These are phyloP conservation scores for Chelonus formosanus DNA, from an alignment of 2,888 invertebrate genomes.

Conservation along the genomic window DNA sequence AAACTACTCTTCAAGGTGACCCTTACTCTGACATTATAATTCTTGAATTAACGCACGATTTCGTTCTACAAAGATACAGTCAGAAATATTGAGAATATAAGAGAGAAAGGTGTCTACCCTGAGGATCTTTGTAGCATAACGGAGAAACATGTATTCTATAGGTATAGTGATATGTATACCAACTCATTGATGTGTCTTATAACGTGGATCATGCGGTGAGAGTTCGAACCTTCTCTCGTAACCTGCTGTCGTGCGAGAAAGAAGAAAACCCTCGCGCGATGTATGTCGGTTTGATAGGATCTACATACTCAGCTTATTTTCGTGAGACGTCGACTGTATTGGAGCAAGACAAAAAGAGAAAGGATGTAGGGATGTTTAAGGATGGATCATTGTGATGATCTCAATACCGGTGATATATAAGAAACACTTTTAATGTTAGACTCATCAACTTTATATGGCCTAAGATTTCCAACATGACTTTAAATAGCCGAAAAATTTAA, in stretches of 20 bases:
- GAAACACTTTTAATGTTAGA: constrained; percentile 19
- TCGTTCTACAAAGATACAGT: background rate
- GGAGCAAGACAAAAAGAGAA: constrained; percentile 13
- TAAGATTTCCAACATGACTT: background rate
- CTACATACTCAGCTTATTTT: constrained; percentile 40
- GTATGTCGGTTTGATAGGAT: constrained; percentile 41
- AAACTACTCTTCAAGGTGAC: constrained; percentile 16
- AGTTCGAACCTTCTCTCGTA: constrained; percentile 18
- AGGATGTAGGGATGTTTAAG: constrained; percentile 28
- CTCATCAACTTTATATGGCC: constrained; percentile 6
- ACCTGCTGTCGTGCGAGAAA: constrained; percentile 19
- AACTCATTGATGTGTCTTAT: constrained; percentile 12
- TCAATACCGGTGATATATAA: constrained; percentile 6
- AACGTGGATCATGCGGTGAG: constrained; percentile 9
- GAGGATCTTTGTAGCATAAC: constrained; percentile 5
- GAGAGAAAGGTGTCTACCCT: constrained; percentile 10
- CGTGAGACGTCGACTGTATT: constrained; percentile 41
- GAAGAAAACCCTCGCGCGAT: constrained; percentile 13
- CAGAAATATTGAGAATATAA: background rate
- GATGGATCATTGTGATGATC: constrained; percentile 35
- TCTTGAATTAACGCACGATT: constrained; percentile 9
- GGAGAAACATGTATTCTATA: background rate
- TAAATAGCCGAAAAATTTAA: too few relatives aligned
- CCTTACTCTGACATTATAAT: constrained; percentile 5
- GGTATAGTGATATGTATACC: background rate